Evolutionary conservation across 2,113 vertebrate species (phyloP).

Genomic region (Uropsilus gracilis): DNA sequence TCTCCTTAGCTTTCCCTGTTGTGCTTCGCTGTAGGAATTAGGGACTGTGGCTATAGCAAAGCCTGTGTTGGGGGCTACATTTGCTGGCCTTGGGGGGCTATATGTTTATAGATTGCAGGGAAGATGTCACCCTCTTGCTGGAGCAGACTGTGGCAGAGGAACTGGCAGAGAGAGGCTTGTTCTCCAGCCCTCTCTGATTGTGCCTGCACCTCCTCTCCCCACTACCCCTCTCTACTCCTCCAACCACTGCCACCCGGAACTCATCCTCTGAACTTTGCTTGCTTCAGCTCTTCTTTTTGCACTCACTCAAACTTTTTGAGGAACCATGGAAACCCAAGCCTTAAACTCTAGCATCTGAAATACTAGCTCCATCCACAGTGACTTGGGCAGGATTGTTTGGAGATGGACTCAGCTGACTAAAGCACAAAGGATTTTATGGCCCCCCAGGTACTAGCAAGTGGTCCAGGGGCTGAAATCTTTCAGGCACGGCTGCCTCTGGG

Average conservation of each 20-base stretch:
- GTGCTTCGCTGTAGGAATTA: neutral
- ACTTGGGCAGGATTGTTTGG: neutral
- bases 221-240: neutral
- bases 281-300: too few relatives aligned
- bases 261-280: neutral
- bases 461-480: neutral
- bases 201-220: neutral
- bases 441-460: neutral
- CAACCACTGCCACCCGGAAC: neutral
- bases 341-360: neutral
- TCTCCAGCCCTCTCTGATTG: neutral
- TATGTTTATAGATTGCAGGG: neutral
- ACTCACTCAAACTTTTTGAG: neutral
- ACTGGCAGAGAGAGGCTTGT: neutral
- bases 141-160: neutral
- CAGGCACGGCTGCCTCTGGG: neutral
- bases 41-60: neutral
- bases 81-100: neutral
- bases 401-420: neutral
- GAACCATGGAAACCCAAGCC: neutral
- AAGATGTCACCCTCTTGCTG: neutral
- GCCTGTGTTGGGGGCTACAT: neutral
- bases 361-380: neutral
- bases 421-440: neutral
- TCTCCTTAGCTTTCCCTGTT: neutral